Evolutionary conservation across 2,888 invertebrate genomes (phyloP).

Genomic region (Meliscaeva auricollis): DNA sequence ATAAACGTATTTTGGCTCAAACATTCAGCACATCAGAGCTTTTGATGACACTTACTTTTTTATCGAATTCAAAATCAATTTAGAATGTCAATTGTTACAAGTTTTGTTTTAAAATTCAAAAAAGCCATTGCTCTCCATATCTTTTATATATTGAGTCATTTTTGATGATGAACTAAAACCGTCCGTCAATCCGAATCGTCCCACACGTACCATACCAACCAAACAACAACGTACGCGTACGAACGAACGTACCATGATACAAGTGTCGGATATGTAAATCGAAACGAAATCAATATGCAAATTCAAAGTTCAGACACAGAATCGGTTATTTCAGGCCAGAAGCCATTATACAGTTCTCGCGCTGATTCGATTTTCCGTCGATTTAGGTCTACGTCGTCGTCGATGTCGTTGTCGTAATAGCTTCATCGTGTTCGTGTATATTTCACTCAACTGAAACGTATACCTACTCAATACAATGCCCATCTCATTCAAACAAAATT

Average conservation of each 20-base stretch:
- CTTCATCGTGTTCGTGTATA: conserved; percentile 3
- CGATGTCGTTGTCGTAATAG: conserved; percentile 42
- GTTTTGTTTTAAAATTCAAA: conserved; percentile 1
- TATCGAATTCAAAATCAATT: conserved; percentile 36
- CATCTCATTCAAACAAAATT: conserved; percentile 28
- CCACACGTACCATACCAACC: conserved; percentile 10
- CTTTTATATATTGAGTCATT: conserved; percentile 9
- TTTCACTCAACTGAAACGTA: not conserved
- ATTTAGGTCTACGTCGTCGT: conserved; percentile 67
- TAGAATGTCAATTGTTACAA: conserved; percentile 33
- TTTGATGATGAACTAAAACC: conserved; percentile 27
- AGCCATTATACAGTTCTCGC: conserved; percentile 27
- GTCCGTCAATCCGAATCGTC: conserved; percentile 30
- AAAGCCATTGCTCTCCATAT: conserved; percentile 48
- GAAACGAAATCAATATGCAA: conserved; percentile 63
- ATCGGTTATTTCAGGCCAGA: conserved; percentile 51
- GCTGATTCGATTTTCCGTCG: conserved; percentile 61
- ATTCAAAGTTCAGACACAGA: conserved; percentile 62
- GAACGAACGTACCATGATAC: too few relatives aligned
- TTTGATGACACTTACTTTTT: not conserved
- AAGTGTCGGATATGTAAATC: conserved; percentile 52
- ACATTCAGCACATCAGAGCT: not conserved
- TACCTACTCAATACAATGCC: not conserved
- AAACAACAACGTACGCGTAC: too few relatives aligned
- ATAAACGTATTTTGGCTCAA: not conserved